Percentiles rank a stretch among this genome's conserved stretches.
Evolutionary conservation across 1,140 invertebrate genomes (phyloP).

Genomic region (Adelges cooleyi): DNA sequence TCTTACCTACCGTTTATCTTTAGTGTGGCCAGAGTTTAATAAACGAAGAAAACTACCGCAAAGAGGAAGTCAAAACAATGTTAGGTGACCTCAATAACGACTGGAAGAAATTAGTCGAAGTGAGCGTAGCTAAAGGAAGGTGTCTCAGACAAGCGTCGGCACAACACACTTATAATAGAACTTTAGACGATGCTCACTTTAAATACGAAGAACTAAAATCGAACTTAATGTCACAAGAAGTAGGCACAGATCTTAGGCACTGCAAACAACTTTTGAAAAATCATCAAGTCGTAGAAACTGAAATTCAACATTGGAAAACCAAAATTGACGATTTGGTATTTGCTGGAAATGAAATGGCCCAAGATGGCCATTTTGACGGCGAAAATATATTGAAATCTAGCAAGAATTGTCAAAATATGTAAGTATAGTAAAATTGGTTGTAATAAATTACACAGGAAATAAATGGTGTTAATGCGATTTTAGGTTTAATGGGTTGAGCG

Average conservation of each 20-base stretch:
- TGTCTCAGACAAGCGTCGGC: constrained; percentile 66
- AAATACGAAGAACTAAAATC: constrained; percentile 68
- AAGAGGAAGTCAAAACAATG: constrained; percentile 51
- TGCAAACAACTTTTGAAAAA: constrained; percentile 81
- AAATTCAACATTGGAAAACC: constrained; percentile 63
- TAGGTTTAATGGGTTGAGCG: constrained; percentile 49
- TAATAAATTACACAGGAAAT: background rate
- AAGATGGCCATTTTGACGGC: constrained; percentile 87
- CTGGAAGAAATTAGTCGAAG: constrained; percentile 56
- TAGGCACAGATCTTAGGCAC: constrained; percentile 71
- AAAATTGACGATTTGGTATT: constrained; percentile 62
- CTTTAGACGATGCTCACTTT: constrained; percentile 64
- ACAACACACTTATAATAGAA: constrained; percentile 64
- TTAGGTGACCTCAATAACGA: constrained; percentile 56
- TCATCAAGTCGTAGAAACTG: constrained; percentile 68
- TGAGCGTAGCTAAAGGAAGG: constrained; percentile 72
- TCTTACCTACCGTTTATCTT: background rate
- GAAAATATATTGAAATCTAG: constrained; percentile 70
- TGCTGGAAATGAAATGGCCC: constrained; percentile 77
- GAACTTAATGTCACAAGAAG: constrained; percentile 63
- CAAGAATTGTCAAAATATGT: constrained; percentile 58
- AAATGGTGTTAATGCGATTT: background rate
- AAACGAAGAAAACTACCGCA: constrained; percentile 55
- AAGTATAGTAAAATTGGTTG: constrained; percentile 31
- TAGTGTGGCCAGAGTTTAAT: constrained; percentile 54